These are phyloP conservation scores for Proisotoma minuta DNA, from an alignment of 2,888 invertebrate genomes.

Conservation along the genomic window DNA sequence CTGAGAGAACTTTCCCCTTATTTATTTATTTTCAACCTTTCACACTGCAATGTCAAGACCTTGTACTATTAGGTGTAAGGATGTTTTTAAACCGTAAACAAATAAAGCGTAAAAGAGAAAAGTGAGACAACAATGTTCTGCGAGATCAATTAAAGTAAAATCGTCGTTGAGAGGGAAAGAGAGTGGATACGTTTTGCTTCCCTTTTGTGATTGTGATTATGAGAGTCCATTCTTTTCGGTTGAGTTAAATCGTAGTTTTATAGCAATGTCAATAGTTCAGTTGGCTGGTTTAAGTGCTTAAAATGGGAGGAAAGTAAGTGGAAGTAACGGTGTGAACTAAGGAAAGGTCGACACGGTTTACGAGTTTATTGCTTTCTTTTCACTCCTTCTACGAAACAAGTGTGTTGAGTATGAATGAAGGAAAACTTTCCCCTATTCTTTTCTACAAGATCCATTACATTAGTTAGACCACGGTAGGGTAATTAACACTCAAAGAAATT, in stretches of 20 bases:
- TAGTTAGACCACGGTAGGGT: slow-evolving; percentile 24
- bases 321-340: slow-evolving; percentile 6
- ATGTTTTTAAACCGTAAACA: no score
- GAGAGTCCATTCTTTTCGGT: not conserved
- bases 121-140: no score
- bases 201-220: no score
- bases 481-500: slow-evolving; percentile 44
- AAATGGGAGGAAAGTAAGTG: not conserved
- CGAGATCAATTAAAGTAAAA: no score
- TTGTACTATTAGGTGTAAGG: no score
- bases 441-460: slow-evolving; percentile 20
- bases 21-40: not conserved
- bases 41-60: no score
- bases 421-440: not conserved
- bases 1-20: no score
- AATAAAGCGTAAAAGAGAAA: no score
- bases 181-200: no score
- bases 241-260: not conserved
- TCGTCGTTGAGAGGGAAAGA: no score
- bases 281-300: not conserved
- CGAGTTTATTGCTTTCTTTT: slow-evolving; percentile 13
- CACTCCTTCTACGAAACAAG: not conserved
- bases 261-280: not conserved
- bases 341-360: slow-evolving; percentile 8
- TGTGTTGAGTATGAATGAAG: not conserved